Conservation (phyloP, 2,113 vertebrate genomes). For the Tenebrosternarchus preto region DNA sequence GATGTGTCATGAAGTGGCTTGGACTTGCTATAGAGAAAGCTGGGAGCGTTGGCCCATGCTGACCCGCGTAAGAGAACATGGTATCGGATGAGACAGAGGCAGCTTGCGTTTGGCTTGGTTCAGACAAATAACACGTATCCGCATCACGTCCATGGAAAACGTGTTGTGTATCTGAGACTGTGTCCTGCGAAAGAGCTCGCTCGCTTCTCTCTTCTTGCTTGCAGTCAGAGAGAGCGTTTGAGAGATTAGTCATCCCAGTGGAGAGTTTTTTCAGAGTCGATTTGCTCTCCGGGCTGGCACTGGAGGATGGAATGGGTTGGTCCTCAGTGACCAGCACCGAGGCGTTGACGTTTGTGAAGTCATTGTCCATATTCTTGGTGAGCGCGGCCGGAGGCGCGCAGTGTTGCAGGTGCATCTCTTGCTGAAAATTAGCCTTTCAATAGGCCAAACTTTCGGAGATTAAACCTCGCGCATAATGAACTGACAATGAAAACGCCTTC, state of each 20-base stretch:
- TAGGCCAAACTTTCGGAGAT: slow-evolving; percentile 51
- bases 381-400: slow-evolving; percentile 77
- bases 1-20: slow-evolving; percentile 97
- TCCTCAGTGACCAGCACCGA: slow-evolving; percentile 78
- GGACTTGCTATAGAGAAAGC: slow-evolving; percentile 97
- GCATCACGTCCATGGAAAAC: slow-evolving; percentile 86
- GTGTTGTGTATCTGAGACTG: slow-evolving; percentile 84
- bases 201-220: slow-evolving; percentile 84
- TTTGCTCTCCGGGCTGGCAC: slow-evolving; percentile 86
- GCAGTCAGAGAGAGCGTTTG: slow-evolving; percentile 42
- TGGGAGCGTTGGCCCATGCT: slow-evolving; percentile 95
- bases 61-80: slow-evolving; percentile 98
- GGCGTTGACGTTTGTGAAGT: slow-evolving; percentile 69
- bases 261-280: slow-evolving; percentile 86
- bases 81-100: slow-evolving; percentile 73
- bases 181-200: slow-evolving; percentile 76
- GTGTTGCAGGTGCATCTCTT: slow-evolving; percentile 84
- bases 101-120: slow-evolving; percentile 79
- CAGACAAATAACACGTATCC: slow-evolving; percentile 83
- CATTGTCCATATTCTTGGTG: slow-evolving; percentile 85
- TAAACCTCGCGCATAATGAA: slow-evolving; percentile 13
- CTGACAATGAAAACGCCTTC: not conserved
- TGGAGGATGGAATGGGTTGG: slow-evolving; percentile 80
- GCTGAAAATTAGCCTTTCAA: not conserved
- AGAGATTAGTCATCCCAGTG: slow-evolving; percentile 77